phyloP scores from a whole-genome alignment of 2,113 vertebrate species.

The Sceloporus undulatus region DNA sequence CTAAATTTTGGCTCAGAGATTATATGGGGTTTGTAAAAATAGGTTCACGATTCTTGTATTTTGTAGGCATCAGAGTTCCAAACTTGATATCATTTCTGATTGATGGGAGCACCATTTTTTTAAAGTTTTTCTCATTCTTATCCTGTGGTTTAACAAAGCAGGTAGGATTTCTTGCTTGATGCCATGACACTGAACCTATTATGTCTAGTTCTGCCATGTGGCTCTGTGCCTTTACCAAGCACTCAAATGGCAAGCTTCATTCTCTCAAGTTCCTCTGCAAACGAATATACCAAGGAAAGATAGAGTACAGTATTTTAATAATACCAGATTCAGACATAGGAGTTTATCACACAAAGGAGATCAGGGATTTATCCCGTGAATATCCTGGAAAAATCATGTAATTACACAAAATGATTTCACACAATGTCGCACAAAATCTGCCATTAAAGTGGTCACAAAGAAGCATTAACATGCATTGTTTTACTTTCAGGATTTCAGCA shows the following conservation, averaged over 20 bases:
- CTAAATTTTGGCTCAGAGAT: too few relatives aligned
- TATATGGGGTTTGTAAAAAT: too few relatives aligned
- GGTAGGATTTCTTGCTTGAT: constrained; percentile 70
- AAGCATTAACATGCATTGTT: too few relatives aligned
- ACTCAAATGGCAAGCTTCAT: background rate
- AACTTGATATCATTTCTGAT: constrained; percentile 43
- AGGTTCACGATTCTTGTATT: background rate
- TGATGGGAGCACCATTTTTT: background rate
- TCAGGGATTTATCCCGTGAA: too few relatives aligned
- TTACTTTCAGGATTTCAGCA: too few relatives aligned
- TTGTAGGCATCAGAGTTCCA: constrained; percentile 61
- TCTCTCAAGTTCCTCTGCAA: too few relatives aligned
- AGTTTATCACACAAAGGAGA: too few relatives aligned
- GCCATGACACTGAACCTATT: constrained; percentile 67
- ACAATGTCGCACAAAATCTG: too few relatives aligned
- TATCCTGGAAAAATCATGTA: too few relatives aligned
- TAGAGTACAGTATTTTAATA: background rate
- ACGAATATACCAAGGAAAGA: background rate
- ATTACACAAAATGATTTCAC: too few relatives aligned
- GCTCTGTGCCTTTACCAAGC: constrained; percentile 71
- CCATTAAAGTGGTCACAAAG: too few relatives aligned
- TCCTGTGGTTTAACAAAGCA: constrained; percentile 72
- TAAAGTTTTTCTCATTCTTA: too few relatives aligned
- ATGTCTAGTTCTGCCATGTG: constrained; percentile 73
- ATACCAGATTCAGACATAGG: background rate